Evolutionary conservation across 1,140 invertebrate species (phyloP).

Genomic region (Drosophila nikananu): DNA sequence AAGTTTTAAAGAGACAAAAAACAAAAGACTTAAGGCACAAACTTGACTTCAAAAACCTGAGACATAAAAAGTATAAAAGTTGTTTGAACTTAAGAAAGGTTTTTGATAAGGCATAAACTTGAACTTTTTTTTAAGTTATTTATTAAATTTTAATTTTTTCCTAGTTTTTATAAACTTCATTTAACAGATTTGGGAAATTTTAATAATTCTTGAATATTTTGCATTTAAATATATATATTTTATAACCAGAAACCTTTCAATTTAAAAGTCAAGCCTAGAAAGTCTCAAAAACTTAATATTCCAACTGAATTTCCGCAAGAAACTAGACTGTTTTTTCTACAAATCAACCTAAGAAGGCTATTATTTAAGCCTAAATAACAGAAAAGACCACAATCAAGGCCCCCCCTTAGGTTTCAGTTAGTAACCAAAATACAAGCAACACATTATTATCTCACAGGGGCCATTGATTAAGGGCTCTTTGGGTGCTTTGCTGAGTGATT

Average conservation of each 20-base stretch:
- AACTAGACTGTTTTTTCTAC: too few relatives aligned
- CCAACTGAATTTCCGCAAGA: too few relatives aligned
- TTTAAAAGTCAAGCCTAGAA: not conserved
- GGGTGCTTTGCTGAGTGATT: conserved; percentile 15
- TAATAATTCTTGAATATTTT: not conserved
- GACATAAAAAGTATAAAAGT: not conserved
- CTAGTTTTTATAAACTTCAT: not conserved
- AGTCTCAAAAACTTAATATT: not conserved
- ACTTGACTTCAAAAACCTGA: not conserved
- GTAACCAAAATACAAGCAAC: not conserved
- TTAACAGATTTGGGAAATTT: not conserved
- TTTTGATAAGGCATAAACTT: too few relatives aligned
- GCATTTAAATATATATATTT: not conserved
- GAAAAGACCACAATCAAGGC: not conserved
- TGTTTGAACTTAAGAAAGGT: not conserved
- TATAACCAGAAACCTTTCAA: not conserved
- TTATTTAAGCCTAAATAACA: not conserved
- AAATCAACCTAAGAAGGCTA: not conserved
- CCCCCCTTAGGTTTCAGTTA: not conserved
- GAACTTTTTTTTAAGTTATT: not conserved
- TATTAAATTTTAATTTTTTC: not conserved
- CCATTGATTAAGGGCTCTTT: conserved; percentile 24
- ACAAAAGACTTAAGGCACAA: conserved; percentile 4
- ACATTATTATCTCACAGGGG: not conserved
- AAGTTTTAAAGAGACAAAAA: not conserved